These are phyloP conservation scores for Drosophila miranda DNA, from an alignment of 1,140 invertebrate species.

Conservation along the genomic window DNA sequence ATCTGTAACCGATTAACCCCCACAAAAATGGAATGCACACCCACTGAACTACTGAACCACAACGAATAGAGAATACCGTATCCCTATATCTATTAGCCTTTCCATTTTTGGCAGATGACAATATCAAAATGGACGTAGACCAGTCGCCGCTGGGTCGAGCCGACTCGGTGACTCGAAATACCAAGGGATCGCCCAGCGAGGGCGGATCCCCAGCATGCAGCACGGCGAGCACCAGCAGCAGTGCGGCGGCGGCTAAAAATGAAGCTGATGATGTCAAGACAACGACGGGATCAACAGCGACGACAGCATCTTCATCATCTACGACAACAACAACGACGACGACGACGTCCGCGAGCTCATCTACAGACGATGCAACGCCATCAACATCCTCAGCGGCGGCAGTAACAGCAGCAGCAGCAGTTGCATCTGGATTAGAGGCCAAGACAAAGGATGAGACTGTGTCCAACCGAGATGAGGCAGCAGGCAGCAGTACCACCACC, in stretches of 20 bases:
- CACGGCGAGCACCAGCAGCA: conserved; percentile 46
- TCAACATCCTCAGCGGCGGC: conserved; percentile 47
- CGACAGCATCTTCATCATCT: not conserved
- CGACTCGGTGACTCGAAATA: conserved; percentile 22
- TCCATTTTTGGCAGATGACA: conserved; percentile 82
- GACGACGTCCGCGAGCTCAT: not conserved
- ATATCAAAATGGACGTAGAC: conserved; percentile 81
- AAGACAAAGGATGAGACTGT: conserved; percentile 45
- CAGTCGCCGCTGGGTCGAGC: conserved; percentile 39
- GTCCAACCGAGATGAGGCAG: conserved; percentile 16
- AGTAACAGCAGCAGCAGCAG: conserved; percentile 25
- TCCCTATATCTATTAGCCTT: conserved; percentile 71
- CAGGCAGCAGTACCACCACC: conserved; percentile 2
- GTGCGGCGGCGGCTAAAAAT: conserved; percentile 43
- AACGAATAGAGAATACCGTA: conserved; percentile 32
- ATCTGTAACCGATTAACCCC: conserved; percentile 23
- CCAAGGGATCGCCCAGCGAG: conserved; percentile 35
- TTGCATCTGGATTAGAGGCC: not conserved
- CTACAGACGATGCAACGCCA: conserved; percentile 25
- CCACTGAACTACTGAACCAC: conserved; percentile 19
- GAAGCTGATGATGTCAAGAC: conserved; percentile 52
- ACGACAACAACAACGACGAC: conserved; percentile 1
- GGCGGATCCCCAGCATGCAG: conserved; percentile 47
- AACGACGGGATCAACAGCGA: conserved; percentile 1
- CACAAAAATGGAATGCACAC: conserved; percentile 38